A percentile compares a stretch with the other conserved stretches of the same genome.
phyloP scores from a whole-genome alignment of 2,113 vertebrate species.

The Todiramphus chloris region DNA sequence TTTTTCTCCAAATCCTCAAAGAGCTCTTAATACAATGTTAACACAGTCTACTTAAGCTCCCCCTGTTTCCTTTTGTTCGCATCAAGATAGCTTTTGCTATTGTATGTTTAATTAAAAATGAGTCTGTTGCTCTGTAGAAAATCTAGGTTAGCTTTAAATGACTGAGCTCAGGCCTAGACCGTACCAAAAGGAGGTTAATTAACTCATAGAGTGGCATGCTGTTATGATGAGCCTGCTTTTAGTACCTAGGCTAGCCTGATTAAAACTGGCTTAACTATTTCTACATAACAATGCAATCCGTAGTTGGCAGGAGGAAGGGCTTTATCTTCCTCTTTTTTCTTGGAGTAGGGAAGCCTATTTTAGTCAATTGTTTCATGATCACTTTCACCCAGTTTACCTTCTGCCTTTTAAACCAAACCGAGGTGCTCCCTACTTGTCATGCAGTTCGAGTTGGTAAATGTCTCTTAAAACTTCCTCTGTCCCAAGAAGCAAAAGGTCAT shows the following conservation, averaged over 20 bases:
- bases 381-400: slow-evolving; percentile 31
- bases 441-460: background rate
- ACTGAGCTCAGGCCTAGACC: slow-evolving; percentile 18
- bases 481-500: background rate
- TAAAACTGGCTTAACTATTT: slow-evolving; percentile 18
- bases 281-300: background rate
- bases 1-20: slow-evolving; percentile 12
- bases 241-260: slow-evolving; percentile 12
- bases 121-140: slow-evolving; percentile 35
- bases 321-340: slow-evolving; percentile 11
- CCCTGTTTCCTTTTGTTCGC: slow-evolving; percentile 38
- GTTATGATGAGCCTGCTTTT: slow-evolving; percentile 27
- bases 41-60: slow-evolving; percentile 9
- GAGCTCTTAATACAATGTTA: slow-evolving; percentile 25
- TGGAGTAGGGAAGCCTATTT: background rate
- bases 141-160: slow-evolving; percentile 56
- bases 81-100: slow-evolving; percentile 27
- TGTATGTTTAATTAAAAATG: slow-evolving; percentile 61
- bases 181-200: slow-evolving; percentile 37
- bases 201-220: slow-evolving; percentile 19
- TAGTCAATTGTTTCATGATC: background rate
- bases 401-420: background rate
- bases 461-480: background rate
- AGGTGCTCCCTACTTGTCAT: background rate
- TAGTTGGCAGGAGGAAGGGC: background rate